phyloP scores from a whole-genome alignment of 2,888 invertebrate species.

The Syrista parreyssii region DNA sequence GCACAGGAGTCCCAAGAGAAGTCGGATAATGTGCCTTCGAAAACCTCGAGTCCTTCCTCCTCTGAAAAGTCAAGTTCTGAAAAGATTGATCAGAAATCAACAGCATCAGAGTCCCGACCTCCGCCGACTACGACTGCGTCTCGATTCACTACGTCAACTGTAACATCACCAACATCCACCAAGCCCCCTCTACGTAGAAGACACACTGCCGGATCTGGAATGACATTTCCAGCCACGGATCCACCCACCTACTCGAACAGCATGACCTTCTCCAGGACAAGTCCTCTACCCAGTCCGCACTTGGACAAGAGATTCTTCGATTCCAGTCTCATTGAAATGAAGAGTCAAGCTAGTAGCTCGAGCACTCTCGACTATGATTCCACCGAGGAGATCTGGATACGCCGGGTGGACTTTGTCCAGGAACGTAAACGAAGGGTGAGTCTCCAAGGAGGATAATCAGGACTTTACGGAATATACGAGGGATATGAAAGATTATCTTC shows the following conservation, averaged over 20 bases:
- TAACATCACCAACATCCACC: constrained; percentile 57
- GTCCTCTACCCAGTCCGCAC: constrained; percentile 73
- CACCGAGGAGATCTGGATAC: constrained; percentile 79
- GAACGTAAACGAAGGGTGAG: constrained; percentile 70
- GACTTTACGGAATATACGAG: not conserved
- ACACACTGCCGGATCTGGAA: constrained; percentile 61
- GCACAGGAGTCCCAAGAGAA: constrained; percentile 41
- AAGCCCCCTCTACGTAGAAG: constrained; percentile 58
- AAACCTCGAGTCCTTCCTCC: constrained; percentile 53
- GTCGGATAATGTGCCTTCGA: constrained; percentile 47
- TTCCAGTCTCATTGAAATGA: constrained; percentile 83
- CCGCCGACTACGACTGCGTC: constrained; percentile 37
- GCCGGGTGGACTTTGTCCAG: constrained; percentile 68
- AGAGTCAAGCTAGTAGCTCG: constrained; percentile 76
- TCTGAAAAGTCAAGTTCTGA: constrained; percentile 61
- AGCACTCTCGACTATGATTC: constrained; percentile 71
- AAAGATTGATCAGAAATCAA: constrained; percentile 55
- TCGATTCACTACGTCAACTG: constrained; percentile 56
- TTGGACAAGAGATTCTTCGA: constrained; percentile 85
- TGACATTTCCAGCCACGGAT: constrained; percentile 63
- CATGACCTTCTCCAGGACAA: constrained; percentile 62
- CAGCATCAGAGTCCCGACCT: constrained; percentile 42
- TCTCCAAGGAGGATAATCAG: constrained; percentile 24
- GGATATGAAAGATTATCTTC: not conserved
- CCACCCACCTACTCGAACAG: constrained; percentile 61